A percentile compares a stretch with the other conserved stretches of the same genome.
Evolutionary conservation across 2,888 invertebrate genomes (phyloP).

Genomic region (Volucella bombylans): DNA sequence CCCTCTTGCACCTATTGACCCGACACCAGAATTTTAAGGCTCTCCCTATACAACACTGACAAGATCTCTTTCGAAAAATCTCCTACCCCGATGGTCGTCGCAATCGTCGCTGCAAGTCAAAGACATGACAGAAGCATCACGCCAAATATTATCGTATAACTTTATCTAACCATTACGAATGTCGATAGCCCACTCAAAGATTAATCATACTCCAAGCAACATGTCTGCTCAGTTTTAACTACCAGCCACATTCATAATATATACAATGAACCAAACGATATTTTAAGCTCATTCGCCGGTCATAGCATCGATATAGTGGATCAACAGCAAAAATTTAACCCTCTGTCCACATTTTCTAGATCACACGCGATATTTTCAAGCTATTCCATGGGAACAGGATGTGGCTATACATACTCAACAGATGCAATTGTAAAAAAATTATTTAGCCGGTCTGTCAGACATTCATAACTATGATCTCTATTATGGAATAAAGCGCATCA

Average conservation of each 20-base stretch:
- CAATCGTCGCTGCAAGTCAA: slow-evolving; percentile 81
- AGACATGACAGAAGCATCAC: slow-evolving; percentile 72
- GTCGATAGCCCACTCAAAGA: slow-evolving; percentile 77
- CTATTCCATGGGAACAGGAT: slow-evolving; percentile 81
- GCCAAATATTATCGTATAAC: slow-evolving; percentile 70
- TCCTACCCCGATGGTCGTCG: slow-evolving; percentile 80
- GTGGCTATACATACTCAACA: slow-evolving; percentile 78
- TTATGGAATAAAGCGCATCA: slow-evolving; percentile 79
- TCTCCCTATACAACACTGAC: slow-evolving; percentile 82
- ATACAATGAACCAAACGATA: slow-evolving; percentile 82
- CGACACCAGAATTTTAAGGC: slow-evolving; percentile 91
- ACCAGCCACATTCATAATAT: slow-evolving; percentile 80
- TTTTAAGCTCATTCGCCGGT: slow-evolving; percentile 79
- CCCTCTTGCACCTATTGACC: slow-evolving; percentile 89
- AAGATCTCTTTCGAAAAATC: slow-evolving; percentile 80
- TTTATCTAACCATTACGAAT: slow-evolving; percentile 52
- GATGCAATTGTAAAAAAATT: slow-evolving; percentile 77
- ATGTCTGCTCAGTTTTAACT: slow-evolving; percentile 81
- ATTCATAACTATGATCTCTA: slow-evolving; percentile 82
- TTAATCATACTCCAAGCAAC: slow-evolving; percentile 78
- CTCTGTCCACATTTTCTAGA: slow-evolving; percentile 81
- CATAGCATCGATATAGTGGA: slow-evolving; percentile 80
- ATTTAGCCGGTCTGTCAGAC: slow-evolving; percentile 79
- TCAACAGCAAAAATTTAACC: slow-evolving; percentile 78
- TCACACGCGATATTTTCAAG: slow-evolving; percentile 80